Evolutionary conservation across 2,888 invertebrate genomes (phyloP), one percentile per base, ranked within the genome.

Genomic region (Masnerella sp.): DNA sequence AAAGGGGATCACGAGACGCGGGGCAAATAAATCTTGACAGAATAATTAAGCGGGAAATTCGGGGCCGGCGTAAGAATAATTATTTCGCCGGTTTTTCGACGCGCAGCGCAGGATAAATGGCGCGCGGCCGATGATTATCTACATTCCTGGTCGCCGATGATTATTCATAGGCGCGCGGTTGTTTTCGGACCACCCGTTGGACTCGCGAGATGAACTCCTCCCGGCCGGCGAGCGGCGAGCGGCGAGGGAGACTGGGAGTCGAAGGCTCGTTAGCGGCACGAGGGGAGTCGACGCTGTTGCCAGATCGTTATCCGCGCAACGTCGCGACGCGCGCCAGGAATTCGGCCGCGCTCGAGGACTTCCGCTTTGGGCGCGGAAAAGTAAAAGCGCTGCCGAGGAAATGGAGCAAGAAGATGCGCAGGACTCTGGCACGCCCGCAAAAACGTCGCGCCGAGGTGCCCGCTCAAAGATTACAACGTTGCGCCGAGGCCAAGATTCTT

Each of bases 211-310:
- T 78, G 80, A 80, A 77, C 61, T 45, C 71, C 76, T 78, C 79
- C 78, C 79, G 65, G 78, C 71, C 77, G 76, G 77, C 70, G 77
- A 76, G 74, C 72, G 79, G 8, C 76, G 81, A 81, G n/a, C 77
- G 76, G 77, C 70, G 77, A 76, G 74, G 70, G 79, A 7, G 77
- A 80, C 81, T 81, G 80, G 78, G 81, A 82, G 83, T 80, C 80
- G 77, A 77, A 80, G 83, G 80, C 84, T 84, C 83, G 84, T 84
- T 84, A 84, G 84, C 82, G 80, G 82, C 81, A 82, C 83, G 80
- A 83, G 82, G 81, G 80, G 82, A 82, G 78, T 78, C 79, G 81
- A 79, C 84, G 82, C 82, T 83, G 84, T 84, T 84, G 84, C 84
- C 84, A 82, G 83, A 83, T 84, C 83, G 80, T 82, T 83, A 82